These are phyloP conservation scores for Tigriopus japonicus DNA, from an alignment of 1,140 invertebrate species.

Conservation along the genomic window DNA sequence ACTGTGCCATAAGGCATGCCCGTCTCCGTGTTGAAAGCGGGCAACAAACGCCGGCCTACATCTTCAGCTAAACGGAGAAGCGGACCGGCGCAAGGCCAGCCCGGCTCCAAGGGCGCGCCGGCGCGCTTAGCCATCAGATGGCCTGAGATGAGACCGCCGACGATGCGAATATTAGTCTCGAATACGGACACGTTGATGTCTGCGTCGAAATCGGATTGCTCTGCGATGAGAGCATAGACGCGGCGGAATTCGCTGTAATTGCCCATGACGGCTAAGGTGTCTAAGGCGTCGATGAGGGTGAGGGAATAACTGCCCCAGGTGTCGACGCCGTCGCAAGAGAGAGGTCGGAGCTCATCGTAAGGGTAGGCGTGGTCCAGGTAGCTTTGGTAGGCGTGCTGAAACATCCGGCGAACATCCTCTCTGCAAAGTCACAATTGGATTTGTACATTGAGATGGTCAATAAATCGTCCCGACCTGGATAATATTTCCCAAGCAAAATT, in stretches of 20 bases:
- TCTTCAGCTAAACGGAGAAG: slow-evolving; percentile 78
- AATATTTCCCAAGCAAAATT: no score
- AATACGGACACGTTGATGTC: slow-evolving; percentile 99
- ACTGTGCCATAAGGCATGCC: slow-evolving; percentile 98
- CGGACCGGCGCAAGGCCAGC: slow-evolving; percentile 95
- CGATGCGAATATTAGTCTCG: slow-evolving; percentile 97
- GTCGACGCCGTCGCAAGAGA: slow-evolving; percentile 28
- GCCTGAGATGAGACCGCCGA: slow-evolving; percentile 86
- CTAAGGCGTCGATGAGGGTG: slow-evolving; percentile 88
- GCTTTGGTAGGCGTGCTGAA: slow-evolving; percentile 89
- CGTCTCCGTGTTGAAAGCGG: slow-evolving; percentile 69
- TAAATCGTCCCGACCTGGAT: no score
- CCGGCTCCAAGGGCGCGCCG: slow-evolving; percentile 60
- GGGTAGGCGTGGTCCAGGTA: slow-evolving; percentile 90
- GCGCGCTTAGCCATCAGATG: slow-evolving; percentile 74
- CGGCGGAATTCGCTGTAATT: slow-evolving; percentile 83
- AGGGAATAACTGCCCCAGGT: slow-evolving; percentile 52
- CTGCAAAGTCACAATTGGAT: slow-evolving; percentile 11
- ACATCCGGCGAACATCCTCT: slow-evolving; percentile 69
- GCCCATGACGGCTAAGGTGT: slow-evolving; percentile 88
- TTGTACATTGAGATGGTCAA: no score
- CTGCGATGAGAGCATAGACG: slow-evolving; percentile 30
- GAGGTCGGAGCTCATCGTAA: slow-evolving; percentile 84
- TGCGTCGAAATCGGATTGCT: slow-evolving; percentile 67
- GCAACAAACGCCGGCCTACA: slow-evolving; percentile 68